Conservation (phyloP, 1,140 invertebrate genomes). For the Oncopeltus fasciatus region DNA sequence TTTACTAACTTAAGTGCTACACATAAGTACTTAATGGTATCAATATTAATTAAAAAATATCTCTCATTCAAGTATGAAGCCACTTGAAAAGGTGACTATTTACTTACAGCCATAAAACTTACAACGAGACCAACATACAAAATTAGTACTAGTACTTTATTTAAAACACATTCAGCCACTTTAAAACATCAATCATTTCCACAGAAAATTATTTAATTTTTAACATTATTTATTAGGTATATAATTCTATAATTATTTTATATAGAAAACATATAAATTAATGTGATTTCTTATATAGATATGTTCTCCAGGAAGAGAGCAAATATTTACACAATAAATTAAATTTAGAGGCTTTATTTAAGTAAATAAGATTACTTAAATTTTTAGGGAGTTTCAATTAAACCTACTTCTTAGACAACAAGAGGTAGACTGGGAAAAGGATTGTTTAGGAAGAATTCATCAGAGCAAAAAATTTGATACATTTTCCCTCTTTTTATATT, state of each 20-base stretch:
- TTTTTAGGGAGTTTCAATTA: background rate
- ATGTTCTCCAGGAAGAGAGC: background rate
- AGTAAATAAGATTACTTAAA: background rate
- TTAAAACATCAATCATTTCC: background rate
- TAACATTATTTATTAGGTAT: background rate
- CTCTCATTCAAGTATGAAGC: background rate
- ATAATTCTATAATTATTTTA: background rate
- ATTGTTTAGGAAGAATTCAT: background rate
- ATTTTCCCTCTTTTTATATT: background rate
- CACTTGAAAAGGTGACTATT: background rate
- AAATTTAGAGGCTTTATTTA: background rate
- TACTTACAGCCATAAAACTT: constrained; percentile 1
- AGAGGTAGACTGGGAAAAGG: background rate
- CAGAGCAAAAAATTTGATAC: background rate
- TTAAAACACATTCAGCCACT: background rate
- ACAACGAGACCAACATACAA: background rate
- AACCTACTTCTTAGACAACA: background rate
- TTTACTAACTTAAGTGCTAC: background rate
- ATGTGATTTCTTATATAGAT: background rate
- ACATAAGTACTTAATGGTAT: background rate
- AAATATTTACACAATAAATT: constrained; percentile 1
- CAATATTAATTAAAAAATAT: background rate
- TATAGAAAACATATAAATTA: constrained; percentile 3
- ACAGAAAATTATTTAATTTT: background rate
- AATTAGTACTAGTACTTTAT: background rate